These are phyloP conservation scores for Pardalotus punctatus DNA, from an alignment of 2,113 vertebrate genomes.

Conservation along the genomic window DNA sequence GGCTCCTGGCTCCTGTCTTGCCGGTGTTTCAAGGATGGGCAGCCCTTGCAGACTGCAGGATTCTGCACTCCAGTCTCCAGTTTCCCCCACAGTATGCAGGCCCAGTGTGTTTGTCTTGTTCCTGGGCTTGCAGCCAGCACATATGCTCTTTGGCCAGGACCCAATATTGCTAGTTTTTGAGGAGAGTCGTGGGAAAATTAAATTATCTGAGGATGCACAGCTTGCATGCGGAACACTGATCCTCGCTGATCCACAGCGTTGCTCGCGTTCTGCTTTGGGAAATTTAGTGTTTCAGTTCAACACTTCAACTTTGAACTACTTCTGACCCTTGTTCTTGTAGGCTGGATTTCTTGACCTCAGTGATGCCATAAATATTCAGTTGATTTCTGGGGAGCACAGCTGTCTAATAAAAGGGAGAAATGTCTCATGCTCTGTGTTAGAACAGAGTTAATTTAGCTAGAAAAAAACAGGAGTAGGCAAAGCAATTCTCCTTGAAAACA, in stretches of 20 bases:
- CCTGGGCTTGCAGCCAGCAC: slow-evolving; percentile 27
- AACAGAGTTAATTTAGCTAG: not conserved
- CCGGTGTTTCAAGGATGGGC: fast-evolving
- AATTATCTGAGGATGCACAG: slow-evolving; percentile 20
- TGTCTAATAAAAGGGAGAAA: not conserved
- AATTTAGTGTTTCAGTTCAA: not conserved
- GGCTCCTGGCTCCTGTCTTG: not conserved
- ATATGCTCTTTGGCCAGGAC: not conserved
- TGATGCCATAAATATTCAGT: not conserved
- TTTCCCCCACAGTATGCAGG: not conserved
- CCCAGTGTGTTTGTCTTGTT: not conserved
- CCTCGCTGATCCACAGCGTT: not conserved
- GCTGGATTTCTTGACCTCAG: not conserved
- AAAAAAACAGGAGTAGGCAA: not conserved
- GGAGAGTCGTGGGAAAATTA: slow-evolving; percentile 22
- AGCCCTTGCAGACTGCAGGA: not conserved
- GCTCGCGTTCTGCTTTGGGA: not conserved
- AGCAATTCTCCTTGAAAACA: not conserved
- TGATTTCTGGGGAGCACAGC: not conserved
- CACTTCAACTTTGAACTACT: slow-evolving; percentile 24
- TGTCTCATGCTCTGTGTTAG: not conserved
- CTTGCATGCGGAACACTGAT: not conserved
- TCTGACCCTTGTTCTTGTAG: not conserved
- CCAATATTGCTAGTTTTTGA: not conserved
- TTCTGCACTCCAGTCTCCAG: not conserved